phyloP scores from a whole-genome alignment of 1,140 invertebrate genomes.

The Meloidogyne floridensis region DNA sequence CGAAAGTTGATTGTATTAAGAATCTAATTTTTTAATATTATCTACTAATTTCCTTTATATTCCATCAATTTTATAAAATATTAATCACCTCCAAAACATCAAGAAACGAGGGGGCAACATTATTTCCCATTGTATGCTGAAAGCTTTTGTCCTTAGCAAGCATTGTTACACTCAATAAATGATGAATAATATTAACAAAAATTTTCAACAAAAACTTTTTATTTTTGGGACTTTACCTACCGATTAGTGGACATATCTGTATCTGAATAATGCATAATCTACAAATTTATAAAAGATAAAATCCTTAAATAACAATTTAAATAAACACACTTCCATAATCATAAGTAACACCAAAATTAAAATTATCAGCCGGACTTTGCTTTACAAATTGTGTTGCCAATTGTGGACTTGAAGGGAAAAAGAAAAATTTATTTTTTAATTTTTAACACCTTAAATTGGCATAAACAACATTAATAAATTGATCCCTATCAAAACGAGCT shows the following conservation, averaged over 20 bases:
- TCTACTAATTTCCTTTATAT: not conserved
- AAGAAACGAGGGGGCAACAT: constrained; percentile 42
- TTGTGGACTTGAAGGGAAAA: constrained; percentile 35
- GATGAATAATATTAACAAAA: not conserved
- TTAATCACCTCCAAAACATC: constrained; percentile 32
- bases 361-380: constrained; percentile 32
- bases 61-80: not conserved
- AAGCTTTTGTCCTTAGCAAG: constrained; percentile 31
- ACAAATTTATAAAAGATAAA: not conserved
- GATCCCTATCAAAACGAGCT: constrained; percentile 28
- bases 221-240: not conserved
- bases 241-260: constrained; percentile 28
- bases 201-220: not conserved
- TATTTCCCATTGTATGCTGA: constrained; percentile 50
- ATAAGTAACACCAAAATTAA: constrained; percentile 47
- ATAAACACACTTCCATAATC: constrained; percentile 42
- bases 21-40: too few species aligned
- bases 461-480: constrained; percentile 36
- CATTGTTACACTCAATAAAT: constrained; percentile 33
- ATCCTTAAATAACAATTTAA: not conserved
- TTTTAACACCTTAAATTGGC: constrained; percentile 34
- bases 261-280: constrained; percentile 47
- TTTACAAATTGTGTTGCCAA: constrained; percentile 44
- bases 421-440: not conserved
- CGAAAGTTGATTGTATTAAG: too few species aligned